Conservation (phyloP, 2,888 invertebrate species). For the Mactromeris polynyma region DNA sequence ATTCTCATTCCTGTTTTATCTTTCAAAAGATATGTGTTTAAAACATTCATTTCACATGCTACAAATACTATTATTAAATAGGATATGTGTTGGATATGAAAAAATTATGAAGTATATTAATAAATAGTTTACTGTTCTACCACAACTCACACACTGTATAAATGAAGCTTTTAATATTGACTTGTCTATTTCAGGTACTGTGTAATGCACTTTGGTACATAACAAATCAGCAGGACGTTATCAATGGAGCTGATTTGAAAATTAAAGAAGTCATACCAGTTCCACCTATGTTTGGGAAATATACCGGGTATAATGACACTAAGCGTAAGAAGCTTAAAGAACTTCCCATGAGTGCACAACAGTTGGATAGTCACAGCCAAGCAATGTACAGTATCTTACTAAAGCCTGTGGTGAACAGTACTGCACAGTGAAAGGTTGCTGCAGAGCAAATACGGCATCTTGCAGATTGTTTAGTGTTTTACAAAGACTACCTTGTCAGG, state of each 20-base stretch:
- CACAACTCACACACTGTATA: too few species aligned
- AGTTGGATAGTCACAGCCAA: slow-evolving; percentile 13
- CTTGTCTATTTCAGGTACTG: slow-evolving; percentile 49
- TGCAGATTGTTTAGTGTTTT: slow-evolving; percentile 22
- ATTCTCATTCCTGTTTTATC: too few species aligned
- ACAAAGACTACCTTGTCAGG: slow-evolving; percentile 15
- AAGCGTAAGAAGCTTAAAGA: slow-evolving; percentile 36
- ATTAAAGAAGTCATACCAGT: not conserved
- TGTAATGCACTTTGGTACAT: slow-evolving; percentile 41
- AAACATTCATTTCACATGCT: too few species aligned
- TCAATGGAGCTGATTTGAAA: not conserved
- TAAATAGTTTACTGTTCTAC: too few species aligned
- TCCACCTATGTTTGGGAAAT: slow-evolving; percentile 26
- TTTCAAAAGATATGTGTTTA: too few species aligned
- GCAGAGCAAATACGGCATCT: not conserved
- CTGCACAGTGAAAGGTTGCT: not conserved
- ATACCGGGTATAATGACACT: slow-evolving; percentile 20
- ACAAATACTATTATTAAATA: too few species aligned
- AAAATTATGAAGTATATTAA: too few species aligned
- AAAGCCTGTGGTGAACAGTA: slow-evolving; percentile 4
- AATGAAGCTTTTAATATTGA: too few species aligned
- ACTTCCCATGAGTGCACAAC: not conserved
- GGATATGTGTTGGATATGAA: too few species aligned
- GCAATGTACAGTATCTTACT: slow-evolving; percentile 7
- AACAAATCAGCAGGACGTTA: slow-evolving; percentile 30